Conservation (phyloP, 2,888 invertebrate species). For the Graphium colonna region DNA sequence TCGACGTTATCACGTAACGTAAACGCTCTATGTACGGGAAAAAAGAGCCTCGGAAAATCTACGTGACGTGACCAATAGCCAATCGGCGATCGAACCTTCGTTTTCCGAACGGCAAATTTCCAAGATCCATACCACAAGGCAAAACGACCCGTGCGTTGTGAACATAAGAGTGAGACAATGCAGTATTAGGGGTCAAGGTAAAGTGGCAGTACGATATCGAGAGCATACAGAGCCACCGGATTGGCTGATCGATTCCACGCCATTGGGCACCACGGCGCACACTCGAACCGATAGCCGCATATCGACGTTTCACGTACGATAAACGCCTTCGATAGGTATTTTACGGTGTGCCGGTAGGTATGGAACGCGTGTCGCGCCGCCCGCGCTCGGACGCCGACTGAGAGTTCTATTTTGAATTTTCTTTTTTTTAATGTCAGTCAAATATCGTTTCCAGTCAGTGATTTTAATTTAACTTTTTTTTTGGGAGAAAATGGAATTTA, state of each 20-base stretch:
- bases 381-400: conserved; percentile 13
- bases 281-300: conserved; percentile 77
- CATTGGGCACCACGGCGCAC: conserved; percentile 77
- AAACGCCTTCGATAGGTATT: conserved; percentile 68
- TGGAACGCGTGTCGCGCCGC: conserved; percentile 33
- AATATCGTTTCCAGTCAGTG: background rate
- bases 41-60: conserved; percentile 67
- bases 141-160: conserved; percentile 25
- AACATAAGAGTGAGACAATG: conserved; percentile 22
- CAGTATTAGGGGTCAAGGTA: conserved; percentile 33
- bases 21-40: conserved; percentile 45
- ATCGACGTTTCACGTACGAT: conserved; percentile 57
- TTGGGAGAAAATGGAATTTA: too few relatives aligned
- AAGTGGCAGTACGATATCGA: conserved; percentile 52
- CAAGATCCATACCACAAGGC: conserved; percentile 15
- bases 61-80: conserved; percentile 72
- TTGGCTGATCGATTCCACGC: conserved; percentile 81
- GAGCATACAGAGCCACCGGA: conserved; percentile 52
- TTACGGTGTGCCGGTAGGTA: conserved; percentile 39
- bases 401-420: background rate
- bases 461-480: background rate
- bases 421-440: background rate
- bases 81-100: conserved; percentile 72
- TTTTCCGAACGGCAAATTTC: conserved; percentile 33
- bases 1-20: conserved; percentile 34